phyloP scores from a whole-genome alignment of 2,797 vertebrate species.

The Nothura maculosa region DNA sequence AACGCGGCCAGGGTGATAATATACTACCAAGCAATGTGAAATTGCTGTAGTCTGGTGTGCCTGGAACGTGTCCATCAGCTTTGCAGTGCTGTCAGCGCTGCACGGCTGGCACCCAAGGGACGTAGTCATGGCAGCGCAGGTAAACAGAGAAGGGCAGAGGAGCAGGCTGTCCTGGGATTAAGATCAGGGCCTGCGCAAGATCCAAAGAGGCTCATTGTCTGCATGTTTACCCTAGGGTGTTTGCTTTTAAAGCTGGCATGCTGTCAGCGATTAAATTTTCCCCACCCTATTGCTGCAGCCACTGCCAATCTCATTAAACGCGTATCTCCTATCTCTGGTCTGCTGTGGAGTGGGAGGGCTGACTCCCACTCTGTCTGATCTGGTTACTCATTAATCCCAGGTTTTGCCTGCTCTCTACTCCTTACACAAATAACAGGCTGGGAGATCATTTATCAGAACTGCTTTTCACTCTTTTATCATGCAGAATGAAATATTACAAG shows the following conservation, averaged over 20 bases:
- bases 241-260: not conserved
- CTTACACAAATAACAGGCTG: not conserved
- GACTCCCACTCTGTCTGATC: not conserved
- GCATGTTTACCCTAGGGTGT: not conserved
- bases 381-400: not conserved
- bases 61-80: not conserved
- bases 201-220: not conserved
- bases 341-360: not conserved
- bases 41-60: not conserved
- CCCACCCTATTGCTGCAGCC: not conserved
- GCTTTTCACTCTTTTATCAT: not conserved
- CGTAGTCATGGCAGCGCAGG: not conserved
- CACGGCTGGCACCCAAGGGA: fast-evolving
- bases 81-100: not conserved
- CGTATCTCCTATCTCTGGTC: not conserved
- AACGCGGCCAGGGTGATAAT: fast-evolving
- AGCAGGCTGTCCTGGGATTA: not conserved
- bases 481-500: not conserved
- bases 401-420: not conserved
- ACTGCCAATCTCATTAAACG: not conserved
- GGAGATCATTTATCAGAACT: not conserved
- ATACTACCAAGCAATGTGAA: not conserved
- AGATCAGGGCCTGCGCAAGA: not conserved
- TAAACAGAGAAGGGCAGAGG: not conserved
- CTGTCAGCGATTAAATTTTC: not conserved